Percentiles rank a stretch among this genome's conserved stretches.
Evolutionary conservation across 2,113 vertebrate species (phyloP).

Genomic region (Ranitomeya variabilis): DNA sequence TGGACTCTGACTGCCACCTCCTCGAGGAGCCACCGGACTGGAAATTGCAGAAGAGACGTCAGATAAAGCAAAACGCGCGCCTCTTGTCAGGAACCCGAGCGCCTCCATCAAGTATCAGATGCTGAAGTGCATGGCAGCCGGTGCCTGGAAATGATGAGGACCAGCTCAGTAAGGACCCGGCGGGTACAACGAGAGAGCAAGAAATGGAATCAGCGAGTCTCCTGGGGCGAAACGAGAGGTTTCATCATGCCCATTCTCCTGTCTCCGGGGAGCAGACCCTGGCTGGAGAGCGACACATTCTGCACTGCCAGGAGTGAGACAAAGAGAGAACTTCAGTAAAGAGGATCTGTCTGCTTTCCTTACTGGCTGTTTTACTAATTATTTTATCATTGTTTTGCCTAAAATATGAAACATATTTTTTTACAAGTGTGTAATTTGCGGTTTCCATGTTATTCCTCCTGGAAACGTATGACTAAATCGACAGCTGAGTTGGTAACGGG

Average conservation of each 20-base stretch:
- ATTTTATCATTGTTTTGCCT: no score
- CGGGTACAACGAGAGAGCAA: background rate
- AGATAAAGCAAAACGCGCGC: background rate
- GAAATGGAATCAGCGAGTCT: background rate
- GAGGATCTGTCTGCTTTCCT: background rate
- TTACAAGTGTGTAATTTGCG: background rate
- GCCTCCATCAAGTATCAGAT: background rate
- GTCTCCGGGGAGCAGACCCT: background rate
- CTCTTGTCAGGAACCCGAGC: background rate
- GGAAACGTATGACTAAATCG: background rate
- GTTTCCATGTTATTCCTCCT: background rate
- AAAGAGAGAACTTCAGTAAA: background rate
- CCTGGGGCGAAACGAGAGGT: background rate
- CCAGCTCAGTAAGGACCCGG: background rate
- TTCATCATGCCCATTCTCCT: background rate
- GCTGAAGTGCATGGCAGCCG: background rate
- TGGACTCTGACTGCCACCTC: background rate
- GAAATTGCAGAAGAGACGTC: background rate
- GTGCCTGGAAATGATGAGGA: background rate
- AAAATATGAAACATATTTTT: no score
- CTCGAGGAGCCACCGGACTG: background rate
- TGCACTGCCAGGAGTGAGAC: background rate
- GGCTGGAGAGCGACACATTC: background rate
- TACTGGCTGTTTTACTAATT: no score
- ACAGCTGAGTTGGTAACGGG: background rate